Evolutionary conservation across 2,888 invertebrate genomes (phyloP).

Genomic region (Drosophila lacicola): DNA sequence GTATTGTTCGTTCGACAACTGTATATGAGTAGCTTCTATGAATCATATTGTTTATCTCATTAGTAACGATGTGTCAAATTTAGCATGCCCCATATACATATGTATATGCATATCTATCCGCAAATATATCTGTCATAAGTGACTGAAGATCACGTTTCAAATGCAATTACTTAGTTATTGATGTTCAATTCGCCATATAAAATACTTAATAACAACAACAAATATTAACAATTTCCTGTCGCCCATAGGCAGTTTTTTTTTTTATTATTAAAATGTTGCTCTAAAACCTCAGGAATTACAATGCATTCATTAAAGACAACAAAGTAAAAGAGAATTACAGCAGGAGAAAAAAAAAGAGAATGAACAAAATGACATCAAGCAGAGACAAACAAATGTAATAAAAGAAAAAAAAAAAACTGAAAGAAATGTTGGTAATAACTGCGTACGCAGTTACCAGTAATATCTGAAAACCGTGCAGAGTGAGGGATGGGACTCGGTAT

Average conservation of each 20-base stretch:
- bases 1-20: slow-evolving; percentile 19
- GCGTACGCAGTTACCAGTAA: slow-evolving; percentile 50
- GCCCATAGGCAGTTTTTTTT: neutral
- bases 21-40: slow-evolving; percentile 31
- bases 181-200: slow-evolving; percentile 7
- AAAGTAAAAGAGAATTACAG: slow-evolving; percentile 37
- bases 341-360: slow-evolving; percentile 3
- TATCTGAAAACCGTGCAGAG: slow-evolving; percentile 33
- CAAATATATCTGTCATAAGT: slow-evolving; percentile 21
- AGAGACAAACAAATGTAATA: slow-evolving; percentile 38
- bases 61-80: slow-evolving; percentile 74
- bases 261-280: slow-evolving; percentile 36
- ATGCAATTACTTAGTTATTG: slow-evolving; percentile 36
- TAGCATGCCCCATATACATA: slow-evolving; percentile 39
- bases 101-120: slow-evolving; percentile 8
- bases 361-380: slow-evolving; percentile 40
- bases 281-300: slow-evolving; percentile 44
- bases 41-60: slow-evolving; percentile 73
- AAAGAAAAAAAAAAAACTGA: slow-evolving; percentile 19
- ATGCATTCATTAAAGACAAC: slow-evolving; percentile 59
- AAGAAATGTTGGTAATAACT: slow-evolving; percentile 75
- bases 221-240: slow-evolving; percentile 51
- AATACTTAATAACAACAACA: slow-evolving; percentile 2
- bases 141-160: slow-evolving; percentile 50
- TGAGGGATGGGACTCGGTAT: slow-evolving; percentile 32